A percentile compares a stretch with the other conserved stretches of the same genome.
These are phyloP conservation scores for Phocides pigmalion DNA, from an alignment of 1,140 invertebrate genomes.

Conservation along the genomic window DNA sequence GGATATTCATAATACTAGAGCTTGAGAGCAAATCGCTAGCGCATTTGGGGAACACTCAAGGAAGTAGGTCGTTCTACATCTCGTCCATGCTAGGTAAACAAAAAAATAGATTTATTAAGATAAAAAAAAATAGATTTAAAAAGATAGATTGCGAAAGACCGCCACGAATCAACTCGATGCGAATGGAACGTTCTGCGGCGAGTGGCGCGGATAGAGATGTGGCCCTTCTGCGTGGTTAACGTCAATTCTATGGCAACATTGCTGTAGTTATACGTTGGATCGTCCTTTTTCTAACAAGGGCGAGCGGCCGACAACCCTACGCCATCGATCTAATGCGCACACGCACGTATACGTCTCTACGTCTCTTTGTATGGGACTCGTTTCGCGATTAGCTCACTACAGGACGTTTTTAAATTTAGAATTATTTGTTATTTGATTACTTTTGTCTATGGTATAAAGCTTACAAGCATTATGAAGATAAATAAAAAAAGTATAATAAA, in stretches of 20 bases:
- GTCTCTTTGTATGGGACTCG: slow-evolving; percentile 21
- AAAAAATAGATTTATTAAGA: no score
- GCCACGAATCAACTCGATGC: no score
- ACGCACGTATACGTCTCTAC: slow-evolving; percentile 33
- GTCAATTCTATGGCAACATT: slow-evolving; percentile 26
- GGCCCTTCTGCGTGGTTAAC: slow-evolving; percentile 40
- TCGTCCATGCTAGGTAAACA: no score
- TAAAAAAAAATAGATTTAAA: no score
- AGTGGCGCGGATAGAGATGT: no score
- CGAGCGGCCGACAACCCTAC: slow-evolving; percentile 69
- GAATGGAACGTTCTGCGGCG: no score
- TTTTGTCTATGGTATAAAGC: not conserved
- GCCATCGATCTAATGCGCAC: slow-evolving; percentile 66
- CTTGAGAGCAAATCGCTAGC: no score
- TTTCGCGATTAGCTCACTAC: slow-evolving; percentile 12
- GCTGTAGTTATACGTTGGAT: slow-evolving; percentile 54
- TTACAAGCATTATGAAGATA: not conserved
- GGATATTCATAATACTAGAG: no score
- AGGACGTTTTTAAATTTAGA: slow-evolving; percentile 36
- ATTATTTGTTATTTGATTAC: not conserved
- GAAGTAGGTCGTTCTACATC: no score
- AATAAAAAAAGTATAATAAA: not conserved
- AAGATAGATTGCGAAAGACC: no score
- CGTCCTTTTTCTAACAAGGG: slow-evolving; percentile 79
- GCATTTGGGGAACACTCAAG: no score